Base-by-base conservation (phyloP, 2,888 invertebrate species). In the Stenichneumon culpator region DNA sequence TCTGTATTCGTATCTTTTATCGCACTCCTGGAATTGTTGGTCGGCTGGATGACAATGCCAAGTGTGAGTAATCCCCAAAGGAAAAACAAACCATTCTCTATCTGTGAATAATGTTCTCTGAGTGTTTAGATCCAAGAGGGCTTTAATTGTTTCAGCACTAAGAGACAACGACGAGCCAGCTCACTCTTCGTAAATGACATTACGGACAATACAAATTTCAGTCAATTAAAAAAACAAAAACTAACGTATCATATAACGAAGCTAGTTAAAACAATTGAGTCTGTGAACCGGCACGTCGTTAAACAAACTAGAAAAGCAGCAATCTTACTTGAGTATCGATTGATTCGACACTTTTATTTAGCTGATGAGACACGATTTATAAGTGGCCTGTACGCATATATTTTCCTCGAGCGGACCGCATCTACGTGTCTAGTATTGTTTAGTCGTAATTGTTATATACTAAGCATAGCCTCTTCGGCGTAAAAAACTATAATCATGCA, bases 11-110 rank as follows among this genome's bases (percentile, higher is more conserved):
- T 89, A 89, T 91, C 88, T 91, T 92, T 92, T 91, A 93, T 92
- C 92, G 93, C 93, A 93, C 92, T 92, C 92, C 92, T 92, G 94
- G 93, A 93, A 93, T 93, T 92, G 93, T 94, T 93, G 93, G 92
- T 93, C 93, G 89, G 90, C 93, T 93, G 93, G 93, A 94, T 92
- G 90, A 93, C 92, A 92, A 93, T 93, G 89, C 88, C 88, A 89
- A 88, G 93, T 92, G 93, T 93, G 93, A 94, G 94, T 94, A 94
- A 94, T 89, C 89, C 91, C 91, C 89, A 87, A 89, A 89, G 83
- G 69, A 84, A 82, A 86, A 86, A 87, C 73, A 79, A 85, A 84
- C 65, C 74, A 68, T 32, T 68, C 36, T 65, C 67, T 85, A 73
- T 79, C 57, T 81, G 74, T 86, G 69, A 77, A 77, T 69, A 82